Evolutionary conservation across 2,888 invertebrate species (phyloP).

Genomic region (Pseudoips prasinana): DNA sequence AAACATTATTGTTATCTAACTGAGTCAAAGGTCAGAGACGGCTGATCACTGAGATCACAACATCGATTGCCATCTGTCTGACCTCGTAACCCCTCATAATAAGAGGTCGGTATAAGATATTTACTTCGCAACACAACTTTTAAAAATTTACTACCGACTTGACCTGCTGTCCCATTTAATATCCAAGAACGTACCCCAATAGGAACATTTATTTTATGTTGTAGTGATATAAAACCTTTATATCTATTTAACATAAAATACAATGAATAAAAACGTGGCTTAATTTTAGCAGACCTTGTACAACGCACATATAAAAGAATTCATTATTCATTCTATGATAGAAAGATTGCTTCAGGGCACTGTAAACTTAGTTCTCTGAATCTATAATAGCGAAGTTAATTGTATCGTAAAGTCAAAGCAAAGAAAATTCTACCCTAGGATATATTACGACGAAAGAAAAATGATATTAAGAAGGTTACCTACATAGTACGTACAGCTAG

Average conservation of each 20-base stretch:
- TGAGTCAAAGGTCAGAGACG: too few relatives aligned
- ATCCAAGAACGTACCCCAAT: slow-evolving; percentile 18
- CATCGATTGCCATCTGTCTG: too few relatives aligned
- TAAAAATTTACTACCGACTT: slow-evolving; percentile 12
- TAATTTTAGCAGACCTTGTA: not conserved
- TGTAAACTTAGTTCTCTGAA: slow-evolving; percentile 6
- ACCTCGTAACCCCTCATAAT: not conserved
- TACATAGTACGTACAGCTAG: too few relatives aligned
- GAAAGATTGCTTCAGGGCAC: slow-evolving; percentile 14
- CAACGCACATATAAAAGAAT: slow-evolving; percentile 16
- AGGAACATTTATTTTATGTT: slow-evolving; percentile 13
- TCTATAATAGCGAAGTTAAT: slow-evolving; percentile 23
- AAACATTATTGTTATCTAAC: too few relatives aligned
- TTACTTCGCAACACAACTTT: too few relatives aligned
- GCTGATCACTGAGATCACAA: too few relatives aligned
- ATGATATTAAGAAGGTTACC: not conserved
- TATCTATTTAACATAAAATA: slow-evolving; percentile 28
- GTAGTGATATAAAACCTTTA: slow-evolving; percentile 20
- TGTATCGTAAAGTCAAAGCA: slow-evolving; percentile 20
- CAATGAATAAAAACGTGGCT: slow-evolving; percentile 16
- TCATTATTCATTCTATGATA: slow-evolving; percentile 25
- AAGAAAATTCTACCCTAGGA: slow-evolving; percentile 14
- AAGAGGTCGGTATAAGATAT: not conserved
- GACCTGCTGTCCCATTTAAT: slow-evolving; percentile 17
- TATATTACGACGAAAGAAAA: slow-evolving; percentile 7